These are phyloP conservation scores for Remorina albescens DNA, from an alignment of 2,797 vertebrate species.

Conservation along the genomic window DNA sequence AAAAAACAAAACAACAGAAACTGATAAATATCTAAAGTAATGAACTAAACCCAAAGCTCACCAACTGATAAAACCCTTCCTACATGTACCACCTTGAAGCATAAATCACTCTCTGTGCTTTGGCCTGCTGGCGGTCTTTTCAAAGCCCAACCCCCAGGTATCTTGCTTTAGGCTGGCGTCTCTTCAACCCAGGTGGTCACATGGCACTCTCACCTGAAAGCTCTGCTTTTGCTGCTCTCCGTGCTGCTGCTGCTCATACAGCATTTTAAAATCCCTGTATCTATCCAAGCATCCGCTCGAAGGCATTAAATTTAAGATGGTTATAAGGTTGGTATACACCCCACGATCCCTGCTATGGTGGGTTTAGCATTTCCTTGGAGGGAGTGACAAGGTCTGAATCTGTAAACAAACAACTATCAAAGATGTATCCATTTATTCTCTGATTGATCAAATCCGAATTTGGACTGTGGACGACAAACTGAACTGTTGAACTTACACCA, in stretches of 20 bases:
- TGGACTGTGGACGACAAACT: neutral
- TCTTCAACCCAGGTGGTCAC: no score
- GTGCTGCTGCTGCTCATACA: neutral
- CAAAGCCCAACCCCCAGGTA: no score
- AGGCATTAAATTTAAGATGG: neutral
- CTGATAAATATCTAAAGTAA: no score
- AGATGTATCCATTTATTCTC: neutral
- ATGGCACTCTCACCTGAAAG: neutral
- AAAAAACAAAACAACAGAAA: no score
- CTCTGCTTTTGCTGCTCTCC: neutral
- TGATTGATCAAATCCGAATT: neutral
- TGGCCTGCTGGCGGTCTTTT: no score
- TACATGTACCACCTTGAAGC: no score
- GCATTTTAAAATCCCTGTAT: neutral
- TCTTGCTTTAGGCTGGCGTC: no score
- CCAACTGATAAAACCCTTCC: no score
- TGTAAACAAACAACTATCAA: conserved; percentile 4
- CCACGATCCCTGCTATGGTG: neutral
- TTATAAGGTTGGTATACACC: neutral
- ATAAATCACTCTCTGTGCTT: no score
- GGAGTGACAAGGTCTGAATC: neutral
- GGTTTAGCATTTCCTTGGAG: neutral
- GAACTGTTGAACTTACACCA: conserved; percentile 1
- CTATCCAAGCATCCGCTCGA: neutral
- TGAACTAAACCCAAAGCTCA: no score